Conservation (phyloP, 2,797 vertebrate species). For the Phrynocephalus vlangalii region DNA sequence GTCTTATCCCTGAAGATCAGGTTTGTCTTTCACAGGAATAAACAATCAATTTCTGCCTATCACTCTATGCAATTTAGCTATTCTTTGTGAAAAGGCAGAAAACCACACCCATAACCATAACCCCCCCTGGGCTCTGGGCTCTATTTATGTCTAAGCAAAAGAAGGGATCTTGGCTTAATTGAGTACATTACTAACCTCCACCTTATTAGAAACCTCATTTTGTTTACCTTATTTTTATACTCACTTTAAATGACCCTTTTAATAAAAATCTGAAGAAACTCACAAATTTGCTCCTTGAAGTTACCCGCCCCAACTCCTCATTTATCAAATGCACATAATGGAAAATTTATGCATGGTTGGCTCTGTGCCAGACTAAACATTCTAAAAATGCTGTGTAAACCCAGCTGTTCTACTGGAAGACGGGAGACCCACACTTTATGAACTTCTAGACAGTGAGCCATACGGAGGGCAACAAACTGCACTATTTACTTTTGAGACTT, state of each 20-base stretch:
- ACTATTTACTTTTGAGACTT: slow-evolving; percentile 42
- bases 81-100: slow-evolving; percentile 6
- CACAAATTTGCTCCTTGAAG: slow-evolving; percentile 60
- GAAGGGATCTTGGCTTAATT: slow-evolving; percentile 22
- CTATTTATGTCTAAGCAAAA: slow-evolving; percentile 23
- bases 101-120: background rate
- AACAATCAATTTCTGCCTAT: background rate
- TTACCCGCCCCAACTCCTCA: slow-evolving; percentile 60
- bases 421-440: slow-evolving; percentile 64
- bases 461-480: slow-evolving; percentile 67
- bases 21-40: background rate
- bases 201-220: slow-evolving; percentile 30
- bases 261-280: slow-evolving; percentile 69
- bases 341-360: slow-evolving; percentile 75
- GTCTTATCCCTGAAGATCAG: background rate
- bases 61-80: background rate
- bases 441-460: slow-evolving; percentile 68
- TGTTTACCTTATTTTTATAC: slow-evolving; percentile 59
- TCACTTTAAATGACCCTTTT: slow-evolving; percentile 63
- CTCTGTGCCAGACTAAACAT: slow-evolving; percentile 73
- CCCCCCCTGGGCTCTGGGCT: background rate
- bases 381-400: slow-evolving; percentile 74
- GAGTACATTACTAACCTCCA: slow-evolving; percentile 30
- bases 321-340: slow-evolving; percentile 67
- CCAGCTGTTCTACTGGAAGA: slow-evolving; percentile 69